Conservation (phyloP, 2,113 vertebrate genomes). For the Suricata suricatta region DNA sequence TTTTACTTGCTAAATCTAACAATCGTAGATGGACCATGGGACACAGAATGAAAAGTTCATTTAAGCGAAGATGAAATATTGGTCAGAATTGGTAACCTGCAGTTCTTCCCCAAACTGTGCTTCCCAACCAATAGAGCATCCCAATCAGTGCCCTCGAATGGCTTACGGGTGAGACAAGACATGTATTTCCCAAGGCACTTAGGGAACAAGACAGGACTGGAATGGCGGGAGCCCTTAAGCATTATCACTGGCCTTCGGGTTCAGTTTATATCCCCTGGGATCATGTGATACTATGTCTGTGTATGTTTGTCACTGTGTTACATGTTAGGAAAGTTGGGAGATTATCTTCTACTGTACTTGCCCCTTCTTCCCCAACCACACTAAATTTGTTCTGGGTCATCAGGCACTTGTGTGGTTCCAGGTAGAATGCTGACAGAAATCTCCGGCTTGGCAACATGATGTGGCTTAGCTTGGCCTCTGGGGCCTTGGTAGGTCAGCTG, state of each 20-base stretch:
- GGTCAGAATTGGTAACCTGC: neutral
- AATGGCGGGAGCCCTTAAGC: neutral
- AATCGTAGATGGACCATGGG: neutral
- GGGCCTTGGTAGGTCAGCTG: neutral
- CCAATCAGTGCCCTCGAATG: neutral
- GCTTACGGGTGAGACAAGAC: neutral
- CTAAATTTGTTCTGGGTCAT: neutral
- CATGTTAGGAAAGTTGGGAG: neutral
- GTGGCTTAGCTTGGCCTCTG: neutral
- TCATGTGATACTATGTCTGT: neutral
- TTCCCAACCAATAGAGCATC: neutral
- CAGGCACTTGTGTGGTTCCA: neutral
- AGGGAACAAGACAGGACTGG: neutral
- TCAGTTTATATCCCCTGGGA: neutral
- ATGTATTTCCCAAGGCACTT: neutral
- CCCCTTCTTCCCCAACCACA: neutral
- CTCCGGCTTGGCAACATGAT: neutral
- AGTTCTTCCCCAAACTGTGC: neutral
- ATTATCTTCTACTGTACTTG: neutral
- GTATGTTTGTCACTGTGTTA: neutral
- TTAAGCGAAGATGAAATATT: conserved; percentile 26
- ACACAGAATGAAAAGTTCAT: neutral
- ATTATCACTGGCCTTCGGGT: neutral
- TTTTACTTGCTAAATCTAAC: neutral
- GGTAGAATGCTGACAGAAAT: neutral